Conservation (phyloP, 2,113 vertebrate species). For the Suricata suricatta region DNA sequence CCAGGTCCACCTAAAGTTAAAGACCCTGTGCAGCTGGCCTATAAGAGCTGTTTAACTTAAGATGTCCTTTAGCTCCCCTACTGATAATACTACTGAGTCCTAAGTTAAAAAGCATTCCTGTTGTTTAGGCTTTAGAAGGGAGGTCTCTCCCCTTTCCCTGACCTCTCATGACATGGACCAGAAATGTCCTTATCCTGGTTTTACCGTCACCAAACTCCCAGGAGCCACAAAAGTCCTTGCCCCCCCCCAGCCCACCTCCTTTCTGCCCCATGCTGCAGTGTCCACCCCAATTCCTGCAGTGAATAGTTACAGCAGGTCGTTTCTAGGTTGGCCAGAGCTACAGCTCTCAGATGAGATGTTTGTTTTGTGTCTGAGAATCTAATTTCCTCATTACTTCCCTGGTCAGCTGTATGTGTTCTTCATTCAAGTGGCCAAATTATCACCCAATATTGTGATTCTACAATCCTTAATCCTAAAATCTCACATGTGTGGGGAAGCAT, state of each 20-base stretch:
- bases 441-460: not conserved
- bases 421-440: not conserved
- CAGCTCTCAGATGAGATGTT: not conserved
- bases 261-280: not conserved
- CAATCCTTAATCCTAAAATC: not conserved
- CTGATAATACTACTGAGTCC: not conserved
- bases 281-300: not conserved
- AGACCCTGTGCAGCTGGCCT: not conserved
- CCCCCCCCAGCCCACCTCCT: not conserved
- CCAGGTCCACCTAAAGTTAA: not conserved
- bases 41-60: not conserved
- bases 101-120: not conserved
- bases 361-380: not conserved
- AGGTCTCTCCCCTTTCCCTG: not conserved
- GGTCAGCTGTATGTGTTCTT: not conserved
- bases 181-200: conserved; percentile 29
- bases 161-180: not conserved
- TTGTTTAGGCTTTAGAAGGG: not conserved
- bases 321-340: not conserved
- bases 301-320: not conserved
- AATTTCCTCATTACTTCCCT: not conserved
- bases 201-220: not conserved
- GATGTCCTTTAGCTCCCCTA: not conserved
- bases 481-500: not conserved
- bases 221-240: not conserved